Evolutionary conservation across 2,888 invertebrate species (phyloP).

Genomic region (Pammene fasciana): DNA sequence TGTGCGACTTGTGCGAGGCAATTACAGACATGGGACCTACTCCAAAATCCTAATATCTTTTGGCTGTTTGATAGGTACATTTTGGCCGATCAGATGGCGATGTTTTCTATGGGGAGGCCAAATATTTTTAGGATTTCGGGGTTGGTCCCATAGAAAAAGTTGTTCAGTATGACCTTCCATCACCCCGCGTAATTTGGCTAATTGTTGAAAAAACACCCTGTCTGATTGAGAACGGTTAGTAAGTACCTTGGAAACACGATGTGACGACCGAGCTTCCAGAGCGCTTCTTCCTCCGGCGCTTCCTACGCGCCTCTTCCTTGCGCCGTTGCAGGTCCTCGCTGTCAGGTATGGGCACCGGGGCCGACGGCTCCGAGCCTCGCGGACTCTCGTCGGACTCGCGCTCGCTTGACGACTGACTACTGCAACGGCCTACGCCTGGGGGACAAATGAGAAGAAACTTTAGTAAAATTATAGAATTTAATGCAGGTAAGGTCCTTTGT

Average conservation of each 20-base stretch:
- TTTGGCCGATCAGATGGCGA: too few relatives aligned
- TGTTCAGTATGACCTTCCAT: too few relatives aligned
- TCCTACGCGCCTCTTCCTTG: conserved; percentile 94
- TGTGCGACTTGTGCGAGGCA: too few relatives aligned
- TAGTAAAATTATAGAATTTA: background rate
- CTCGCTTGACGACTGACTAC: conserved; percentile 83
- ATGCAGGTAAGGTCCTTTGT: background rate
- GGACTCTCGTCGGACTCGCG: conserved; percentile 75
- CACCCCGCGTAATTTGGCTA: too few relatives aligned
- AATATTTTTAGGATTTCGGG: too few relatives aligned
- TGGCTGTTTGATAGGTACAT: too few relatives aligned
- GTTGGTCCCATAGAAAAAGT: too few relatives aligned
- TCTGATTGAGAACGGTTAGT: too few relatives aligned
- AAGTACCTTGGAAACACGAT: conserved; percentile 89
- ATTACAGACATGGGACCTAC: too few relatives aligned
- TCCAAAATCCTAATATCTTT: too few relatives aligned
- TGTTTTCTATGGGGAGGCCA: too few relatives aligned
- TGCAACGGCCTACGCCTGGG: conserved; percentile 79
- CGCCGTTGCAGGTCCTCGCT: conserved; percentile 88
- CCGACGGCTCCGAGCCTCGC: conserved; percentile 77
- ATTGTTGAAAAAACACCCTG: too few relatives aligned
- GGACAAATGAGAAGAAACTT: conserved; percentile 48
- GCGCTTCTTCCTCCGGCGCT: conserved; percentile 94
- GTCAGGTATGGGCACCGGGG: conserved; percentile 84
- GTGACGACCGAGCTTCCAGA: conserved; percentile 94